phyloP scores from a whole-genome alignment of 2,113 vertebrate genomes.

The Coreoperca whiteheadi region DNA sequence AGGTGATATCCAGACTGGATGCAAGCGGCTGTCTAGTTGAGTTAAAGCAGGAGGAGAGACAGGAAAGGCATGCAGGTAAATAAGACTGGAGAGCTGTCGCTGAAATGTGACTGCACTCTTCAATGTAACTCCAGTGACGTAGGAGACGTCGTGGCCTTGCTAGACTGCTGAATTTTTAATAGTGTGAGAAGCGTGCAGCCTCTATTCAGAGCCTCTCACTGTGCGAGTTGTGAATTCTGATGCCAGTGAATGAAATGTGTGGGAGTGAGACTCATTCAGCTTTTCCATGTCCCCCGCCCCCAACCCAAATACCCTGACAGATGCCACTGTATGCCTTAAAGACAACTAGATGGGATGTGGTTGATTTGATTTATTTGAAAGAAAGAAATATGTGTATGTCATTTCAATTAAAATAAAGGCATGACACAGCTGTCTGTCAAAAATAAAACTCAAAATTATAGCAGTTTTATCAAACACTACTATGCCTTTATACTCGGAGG shows the following conservation, averaged over 20 bases:
- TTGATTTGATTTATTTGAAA: constrained; percentile 25
- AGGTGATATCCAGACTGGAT: constrained; percentile 56
- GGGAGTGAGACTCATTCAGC: constrained; percentile 85
- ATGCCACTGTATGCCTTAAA: constrained; percentile 65
- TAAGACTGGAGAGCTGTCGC: constrained; percentile 77
- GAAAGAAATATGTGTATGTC: constrained; percentile 12
- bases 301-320: constrained; percentile 68
- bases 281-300: constrained; percentile 71
- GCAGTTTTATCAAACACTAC: background rate
- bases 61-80: constrained; percentile 72
- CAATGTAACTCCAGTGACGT: constrained; percentile 84
- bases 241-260: constrained; percentile 86
- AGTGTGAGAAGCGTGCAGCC: constrained; percentile 78
- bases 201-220: constrained; percentile 77
- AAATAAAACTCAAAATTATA: constrained; percentile 24
- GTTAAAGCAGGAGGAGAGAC: constrained; percentile 56
- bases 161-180: constrained; percentile 89
- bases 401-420: background rate
- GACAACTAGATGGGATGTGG: constrained; percentile 31
- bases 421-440: background rate
- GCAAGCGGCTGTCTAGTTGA: constrained; percentile 65
- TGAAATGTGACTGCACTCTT: constrained; percentile 84
- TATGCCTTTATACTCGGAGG: background rate
- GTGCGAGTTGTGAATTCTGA: constrained; percentile 84
- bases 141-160: constrained; percentile 83